These are phyloP conservation scores for Acanthurus leucopareius DNA, from an alignment of 2,797 vertebrate genomes.

Conservation along the genomic window DNA sequence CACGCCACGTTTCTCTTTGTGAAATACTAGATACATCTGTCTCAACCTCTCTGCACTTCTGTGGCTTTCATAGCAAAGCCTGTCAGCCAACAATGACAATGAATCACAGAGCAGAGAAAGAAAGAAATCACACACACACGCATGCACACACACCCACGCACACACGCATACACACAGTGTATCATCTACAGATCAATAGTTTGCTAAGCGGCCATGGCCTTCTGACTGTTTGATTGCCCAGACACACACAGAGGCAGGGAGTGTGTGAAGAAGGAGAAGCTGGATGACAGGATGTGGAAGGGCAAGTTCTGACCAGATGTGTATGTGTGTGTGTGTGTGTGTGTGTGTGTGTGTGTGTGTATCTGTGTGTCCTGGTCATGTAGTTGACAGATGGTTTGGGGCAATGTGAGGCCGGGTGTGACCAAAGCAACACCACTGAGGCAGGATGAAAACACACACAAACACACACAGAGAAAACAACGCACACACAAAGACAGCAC, in stretches of 20 bases:
- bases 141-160: constrained; percentile 18
- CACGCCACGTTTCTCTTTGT: background rate
- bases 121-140: constrained; percentile 14
- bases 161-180: constrained; percentile 21
- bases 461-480: background rate
- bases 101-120: background rate
- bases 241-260: constrained; percentile 17
- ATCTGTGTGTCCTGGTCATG: constrained; percentile 41
- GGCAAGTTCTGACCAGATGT: constrained; percentile 23
- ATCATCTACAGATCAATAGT: constrained; percentile 49
- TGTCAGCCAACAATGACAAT: constrained; percentile 4
- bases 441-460: constrained; percentile 19
- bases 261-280: constrained; percentile 8
- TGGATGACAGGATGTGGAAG: constrained; percentile 27
- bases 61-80: background rate
- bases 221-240: constrained; percentile 38
- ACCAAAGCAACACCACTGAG: constrained; percentile 49
- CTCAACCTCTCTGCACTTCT: constrained; percentile 5
- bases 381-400: constrained; percentile 71
- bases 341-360: constrained; percentile 5
- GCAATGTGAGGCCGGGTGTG: constrained; percentile 52
- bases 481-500: constrained; percentile 1
- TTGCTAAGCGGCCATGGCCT: constrained; percentile 39
- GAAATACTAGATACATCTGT: constrained; percentile 8
- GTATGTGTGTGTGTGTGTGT: background rate